Percentiles rank a stretch among this genome's conserved stretches.
Evolutionary conservation across 2,113 vertebrate species (phyloP).

Genomic region (Melierax canorus): DNA sequence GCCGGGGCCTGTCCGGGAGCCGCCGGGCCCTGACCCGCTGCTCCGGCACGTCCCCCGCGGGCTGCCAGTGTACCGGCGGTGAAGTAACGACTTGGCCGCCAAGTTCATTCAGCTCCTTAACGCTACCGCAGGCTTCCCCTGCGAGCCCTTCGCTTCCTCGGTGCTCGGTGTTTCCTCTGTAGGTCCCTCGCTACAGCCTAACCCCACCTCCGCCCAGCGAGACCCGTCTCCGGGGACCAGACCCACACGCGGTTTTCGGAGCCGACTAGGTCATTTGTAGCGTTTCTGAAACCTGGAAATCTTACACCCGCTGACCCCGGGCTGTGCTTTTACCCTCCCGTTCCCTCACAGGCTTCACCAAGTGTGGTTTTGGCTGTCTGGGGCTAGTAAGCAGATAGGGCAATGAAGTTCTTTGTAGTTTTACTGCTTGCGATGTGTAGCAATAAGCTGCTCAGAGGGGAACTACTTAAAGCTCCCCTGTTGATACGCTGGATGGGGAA

Average conservation of each 20-base stretch:
- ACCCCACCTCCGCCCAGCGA: too few species aligned
- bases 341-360: not conserved
- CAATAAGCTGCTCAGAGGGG: not conserved
- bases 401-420: not conserved
- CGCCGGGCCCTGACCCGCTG: too few species aligned
- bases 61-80: rapidly evolving
- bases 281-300: not conserved
- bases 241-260: not conserved
- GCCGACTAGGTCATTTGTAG: rapidly evolving
- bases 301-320: rapidly evolving
- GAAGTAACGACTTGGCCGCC: rapidly evolving
- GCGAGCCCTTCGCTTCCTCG: rapidly evolving
- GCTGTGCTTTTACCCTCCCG: not conserved
- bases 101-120: rapidly evolving
- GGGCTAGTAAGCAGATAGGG: not conserved
- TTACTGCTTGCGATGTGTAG: not conserved
- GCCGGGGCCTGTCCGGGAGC: too few species aligned
- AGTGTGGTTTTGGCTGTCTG: not conserved
- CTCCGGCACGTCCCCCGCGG: rapidly evolving
- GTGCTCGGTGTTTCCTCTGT: rapidly evolving
- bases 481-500: not conserved
- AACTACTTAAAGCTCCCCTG: not conserved
- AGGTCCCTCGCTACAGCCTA: not conserved
- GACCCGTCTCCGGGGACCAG: too few species aligned
- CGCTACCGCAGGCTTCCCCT: not conserved